phyloP scores from a whole-genome alignment of 2,888 invertebrate genomes.

The Cephus spinipes region DNA sequence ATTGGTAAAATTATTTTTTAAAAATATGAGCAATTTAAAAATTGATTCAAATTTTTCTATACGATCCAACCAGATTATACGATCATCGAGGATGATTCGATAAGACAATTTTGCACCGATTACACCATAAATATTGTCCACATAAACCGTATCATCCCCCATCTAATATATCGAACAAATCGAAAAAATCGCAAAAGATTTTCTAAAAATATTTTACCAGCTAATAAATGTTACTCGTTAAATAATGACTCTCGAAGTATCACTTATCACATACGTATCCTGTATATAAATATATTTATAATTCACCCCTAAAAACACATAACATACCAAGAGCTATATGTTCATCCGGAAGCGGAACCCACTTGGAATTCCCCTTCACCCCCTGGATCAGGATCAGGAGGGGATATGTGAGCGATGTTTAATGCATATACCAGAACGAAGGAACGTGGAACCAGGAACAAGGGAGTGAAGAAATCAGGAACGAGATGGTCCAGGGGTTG shows the following conservation, averaged over 20 bases:
- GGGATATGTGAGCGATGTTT: constrained; percentile 38
- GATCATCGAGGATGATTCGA: too few relatives aligned
- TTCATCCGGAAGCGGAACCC: not conserved
- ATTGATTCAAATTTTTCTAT: too few relatives aligned
- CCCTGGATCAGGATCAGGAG: constrained; percentile 27
- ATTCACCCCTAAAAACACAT: not conserved
- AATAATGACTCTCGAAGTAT: not conserved
- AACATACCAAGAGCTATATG: not conserved
- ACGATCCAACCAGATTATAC: too few relatives aligned
- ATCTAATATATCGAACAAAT: too few relatives aligned
- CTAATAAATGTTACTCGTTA: not conserved
- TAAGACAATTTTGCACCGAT: too few relatives aligned
- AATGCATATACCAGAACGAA: constrained; percentile 41
- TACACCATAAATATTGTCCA: too few relatives aligned
- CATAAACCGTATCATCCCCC: too few relatives aligned
- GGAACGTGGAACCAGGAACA: constrained; percentile 31
- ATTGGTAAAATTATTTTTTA: too few relatives aligned
- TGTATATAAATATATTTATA: not conserved
- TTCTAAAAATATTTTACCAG: not conserved
- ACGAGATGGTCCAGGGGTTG: not conserved
- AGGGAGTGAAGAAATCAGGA: not conserved
- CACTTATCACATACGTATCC: not conserved
- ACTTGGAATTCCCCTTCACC: not conserved
- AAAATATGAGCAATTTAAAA: too few relatives aligned
- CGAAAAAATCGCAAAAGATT: too few relatives aligned